A percentile compares a stretch with the other conserved stretches of the same genome.
Evolutionary conservation across 2,888 invertebrate genomes (phyloP).

Genomic region (Platycheirus albimanus): DNA sequence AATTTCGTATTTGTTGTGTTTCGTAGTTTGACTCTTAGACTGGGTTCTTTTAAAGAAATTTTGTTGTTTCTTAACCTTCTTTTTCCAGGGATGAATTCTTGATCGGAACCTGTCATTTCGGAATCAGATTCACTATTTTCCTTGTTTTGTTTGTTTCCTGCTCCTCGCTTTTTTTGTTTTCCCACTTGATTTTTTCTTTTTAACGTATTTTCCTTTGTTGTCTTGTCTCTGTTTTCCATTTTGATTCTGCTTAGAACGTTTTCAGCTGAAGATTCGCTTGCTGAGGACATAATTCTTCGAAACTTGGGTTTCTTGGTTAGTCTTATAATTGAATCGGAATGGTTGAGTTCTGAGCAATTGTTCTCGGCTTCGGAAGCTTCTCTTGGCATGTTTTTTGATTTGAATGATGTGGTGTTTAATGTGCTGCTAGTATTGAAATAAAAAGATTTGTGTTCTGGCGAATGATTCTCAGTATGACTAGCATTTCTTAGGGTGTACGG

Average conservation of each 20-base stretch:
- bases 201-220: too few species aligned
- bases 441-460: too few species aligned
- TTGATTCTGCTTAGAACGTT: background rate
- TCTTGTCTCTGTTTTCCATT: background rate
- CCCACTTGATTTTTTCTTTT: background rate
- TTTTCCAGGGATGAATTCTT: slow-evolving; percentile 3
- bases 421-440: too few species aligned
- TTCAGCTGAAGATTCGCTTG: background rate
- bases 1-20: slow-evolving; percentile 54
- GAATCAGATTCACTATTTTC: slow-evolving; percentile 46
- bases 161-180: too few species aligned
- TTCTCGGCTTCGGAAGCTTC: background rate
- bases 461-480: too few species aligned
- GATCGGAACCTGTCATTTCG: slow-evolving; percentile 38
- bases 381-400: background rate
- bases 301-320: too few species aligned
- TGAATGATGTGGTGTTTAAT: background rate
- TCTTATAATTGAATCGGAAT: background rate
- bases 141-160: slow-evolving; percentile 15
- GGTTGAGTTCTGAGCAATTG: background rate
- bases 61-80: slow-evolving; percentile 26
- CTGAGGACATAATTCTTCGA: background rate
- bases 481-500: too few species aligned
- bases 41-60: slow-evolving; percentile 52
- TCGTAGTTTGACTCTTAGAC: slow-evolving; percentile 44